Evolutionary conservation across 1,140 invertebrate genomes (phyloP).

Genomic region (Halesus radiatus): DNA sequence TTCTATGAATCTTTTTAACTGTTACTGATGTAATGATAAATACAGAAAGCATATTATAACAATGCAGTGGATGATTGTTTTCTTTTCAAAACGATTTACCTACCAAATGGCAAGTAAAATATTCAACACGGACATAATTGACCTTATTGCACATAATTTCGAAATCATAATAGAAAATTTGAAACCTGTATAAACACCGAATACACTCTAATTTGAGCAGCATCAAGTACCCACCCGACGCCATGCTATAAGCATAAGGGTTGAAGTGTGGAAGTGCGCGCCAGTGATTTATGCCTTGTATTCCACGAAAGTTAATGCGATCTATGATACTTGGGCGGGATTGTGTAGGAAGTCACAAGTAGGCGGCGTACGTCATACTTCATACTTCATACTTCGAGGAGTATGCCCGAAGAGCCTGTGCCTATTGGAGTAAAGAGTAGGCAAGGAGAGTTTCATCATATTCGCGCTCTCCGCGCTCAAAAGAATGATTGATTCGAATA

Average conservation of each 20-base stretch:
- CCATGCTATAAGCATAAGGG: slow-evolving; percentile 51
- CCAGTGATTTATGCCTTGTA: slow-evolving; percentile 52
- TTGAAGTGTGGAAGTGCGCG: slow-evolving; percentile 53
- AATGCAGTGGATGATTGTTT: too few relatives aligned
- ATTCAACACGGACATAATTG: too few relatives aligned
- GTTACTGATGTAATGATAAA: too few relatives aligned
- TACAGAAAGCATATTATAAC: too few relatives aligned
- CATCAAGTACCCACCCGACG: slow-evolving; percentile 46
- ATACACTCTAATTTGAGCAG: background rate
- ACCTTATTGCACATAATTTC: too few relatives aligned
- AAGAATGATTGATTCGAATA: slow-evolving; percentile 45
- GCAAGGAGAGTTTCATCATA: slow-evolving; percentile 27
- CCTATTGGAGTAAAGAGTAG: background rate
- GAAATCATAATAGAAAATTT: too few relatives aligned
- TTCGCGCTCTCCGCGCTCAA: slow-evolving; percentile 22
- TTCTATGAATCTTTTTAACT: too few relatives aligned
- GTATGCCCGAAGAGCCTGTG: background rate
- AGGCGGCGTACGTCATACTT: background rate
- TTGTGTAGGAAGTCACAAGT: slow-evolving; percentile 24
- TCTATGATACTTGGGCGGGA: slow-evolving; percentile 49
- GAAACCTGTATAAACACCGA: background rate
- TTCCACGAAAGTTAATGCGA: slow-evolving; percentile 52
- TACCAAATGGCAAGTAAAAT: too few relatives aligned
- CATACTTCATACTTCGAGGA: slow-evolving; percentile 15
- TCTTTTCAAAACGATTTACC: too few relatives aligned